Evolutionary conservation across 2,797 vertebrate genomes (phyloP), one percentile per base, ranked within the genome.

Genomic region (Percopsis omiscomaycus): DNA sequence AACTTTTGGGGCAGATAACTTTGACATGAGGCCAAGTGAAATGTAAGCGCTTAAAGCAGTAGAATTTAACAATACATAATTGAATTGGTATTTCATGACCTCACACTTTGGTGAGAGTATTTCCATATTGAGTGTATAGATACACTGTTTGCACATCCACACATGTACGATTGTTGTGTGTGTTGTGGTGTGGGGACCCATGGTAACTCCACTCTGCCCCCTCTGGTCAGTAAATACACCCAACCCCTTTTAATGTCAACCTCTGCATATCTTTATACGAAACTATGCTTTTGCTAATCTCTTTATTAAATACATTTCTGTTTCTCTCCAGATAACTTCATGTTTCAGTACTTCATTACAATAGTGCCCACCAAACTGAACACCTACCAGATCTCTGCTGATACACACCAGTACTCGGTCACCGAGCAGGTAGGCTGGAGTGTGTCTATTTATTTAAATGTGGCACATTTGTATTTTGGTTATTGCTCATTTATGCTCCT

Each of bases 321-420:
- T 15, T 15, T 72, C 11, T 74, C 30, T 60, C 45, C 84, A 99
- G 98, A 95, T 72, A 98, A 97, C 87, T 96, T 98, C 91, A 99
- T 99, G 96, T 99, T 98, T 78, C 98, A 99, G 52, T 99, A 99
- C 90, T 99, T 99, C 80, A 95, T 99, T 89, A 99, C 96, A 84
- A 94, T 99, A 57, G 98, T 99, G 79, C 98, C 98, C 82, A 99
- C 98, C 83, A 98, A 97, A 80, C 93, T 99, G 62, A 92, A 96
- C 73, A 99, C 98, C 0, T 93, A 96, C 54, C 95, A 94, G 86
- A 88, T 99, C 72, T 79, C 88, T 45, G 92, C 93, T 37, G 91
- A 94, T 22, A 93, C 87, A 0, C 90, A 94, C 73, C 92, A 93
- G 80, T 93, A 89, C 79, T 93, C 92, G 0, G 91, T 94, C 72